Conservation (phyloP, 2,113 vertebrate genomes). For the Chaenocephalus aceratus region DNA sequence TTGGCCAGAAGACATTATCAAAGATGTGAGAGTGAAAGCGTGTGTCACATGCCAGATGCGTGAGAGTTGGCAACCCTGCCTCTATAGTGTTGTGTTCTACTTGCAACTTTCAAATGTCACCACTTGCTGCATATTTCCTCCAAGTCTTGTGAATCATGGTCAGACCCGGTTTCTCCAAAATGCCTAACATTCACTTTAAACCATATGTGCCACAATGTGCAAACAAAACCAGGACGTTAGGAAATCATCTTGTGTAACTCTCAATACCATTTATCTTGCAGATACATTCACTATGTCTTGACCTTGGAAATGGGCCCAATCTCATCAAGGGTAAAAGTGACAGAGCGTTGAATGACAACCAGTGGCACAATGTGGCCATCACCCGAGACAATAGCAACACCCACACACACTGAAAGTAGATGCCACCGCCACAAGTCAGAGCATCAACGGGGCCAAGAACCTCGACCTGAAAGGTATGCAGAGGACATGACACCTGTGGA, state of each 20-base stretch:
- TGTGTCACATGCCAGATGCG: too few relatives aligned
- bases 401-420: constrained; percentile 97
- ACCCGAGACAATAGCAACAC: constrained; percentile 97
- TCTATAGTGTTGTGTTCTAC: too few relatives aligned
- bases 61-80: too few relatives aligned
- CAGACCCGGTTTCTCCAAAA: too few relatives aligned
- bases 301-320: constrained; percentile 96
- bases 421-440: constrained; percentile 92
- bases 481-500: not conserved
- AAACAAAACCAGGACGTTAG: not conserved
- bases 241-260: not conserved
- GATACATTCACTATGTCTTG: constrained; percentile 98
- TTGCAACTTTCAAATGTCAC: too few relatives aligned
- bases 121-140: too few relatives aligned
- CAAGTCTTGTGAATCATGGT: too few relatives aligned
- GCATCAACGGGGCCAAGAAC: constrained; percentile 98
- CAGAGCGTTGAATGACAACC: constrained; percentile 94
- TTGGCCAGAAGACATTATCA: too few relatives aligned
- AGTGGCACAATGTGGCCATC: constrained; percentile 98
- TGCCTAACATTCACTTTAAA: too few relatives aligned
- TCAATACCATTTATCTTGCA: constrained; percentile 54
- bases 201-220: too few relatives aligned
- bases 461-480: constrained; percentile 96
- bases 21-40: too few relatives aligned
- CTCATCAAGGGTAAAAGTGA: constrained; percentile 98